Percentiles rank a stretch among this genome's conserved stretches.
phyloP scores from a whole-genome alignment of 2,113 vertebrate species.

The Delphinapterus leucas region DNA sequence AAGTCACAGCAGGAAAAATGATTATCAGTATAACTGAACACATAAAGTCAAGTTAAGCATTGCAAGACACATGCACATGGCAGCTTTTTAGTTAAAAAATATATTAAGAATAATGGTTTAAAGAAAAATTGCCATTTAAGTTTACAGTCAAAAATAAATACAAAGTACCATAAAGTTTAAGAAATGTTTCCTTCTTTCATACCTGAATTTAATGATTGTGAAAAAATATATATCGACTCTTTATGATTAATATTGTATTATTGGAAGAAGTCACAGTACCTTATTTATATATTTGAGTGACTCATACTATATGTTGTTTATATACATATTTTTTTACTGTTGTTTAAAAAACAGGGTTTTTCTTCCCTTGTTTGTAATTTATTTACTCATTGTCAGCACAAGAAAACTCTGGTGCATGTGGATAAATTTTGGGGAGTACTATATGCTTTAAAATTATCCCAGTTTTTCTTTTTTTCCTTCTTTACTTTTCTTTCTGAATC shows the following conservation, averaged over 20 bases:
- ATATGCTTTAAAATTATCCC: background rate
- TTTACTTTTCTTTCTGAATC: background rate
- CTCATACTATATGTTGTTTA: background rate
- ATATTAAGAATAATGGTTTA: background rate
- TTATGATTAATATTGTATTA: background rate
- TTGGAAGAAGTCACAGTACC: background rate
- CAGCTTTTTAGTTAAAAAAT: background rate
- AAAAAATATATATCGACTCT: background rate
- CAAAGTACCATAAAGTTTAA: background rate
- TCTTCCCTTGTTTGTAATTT: background rate
- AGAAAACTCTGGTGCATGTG: background rate
- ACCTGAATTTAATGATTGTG: background rate
- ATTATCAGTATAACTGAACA: background rate
- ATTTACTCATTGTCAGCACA: background rate
- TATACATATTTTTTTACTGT: background rate
- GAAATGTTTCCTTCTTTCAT: background rate
- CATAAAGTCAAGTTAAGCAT: background rate
- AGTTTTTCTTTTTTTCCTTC: background rate
- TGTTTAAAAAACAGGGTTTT: background rate
- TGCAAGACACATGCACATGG: background rate
- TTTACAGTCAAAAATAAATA: background rate
- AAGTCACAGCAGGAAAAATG: background rate
- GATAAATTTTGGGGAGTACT: background rate
- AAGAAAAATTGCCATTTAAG: background rate
- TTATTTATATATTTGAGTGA: background rate